These are phyloP conservation scores for Aspidapion aeneum DNA, from an alignment of 2,888 invertebrate genomes.

Conservation along the genomic window DNA sequence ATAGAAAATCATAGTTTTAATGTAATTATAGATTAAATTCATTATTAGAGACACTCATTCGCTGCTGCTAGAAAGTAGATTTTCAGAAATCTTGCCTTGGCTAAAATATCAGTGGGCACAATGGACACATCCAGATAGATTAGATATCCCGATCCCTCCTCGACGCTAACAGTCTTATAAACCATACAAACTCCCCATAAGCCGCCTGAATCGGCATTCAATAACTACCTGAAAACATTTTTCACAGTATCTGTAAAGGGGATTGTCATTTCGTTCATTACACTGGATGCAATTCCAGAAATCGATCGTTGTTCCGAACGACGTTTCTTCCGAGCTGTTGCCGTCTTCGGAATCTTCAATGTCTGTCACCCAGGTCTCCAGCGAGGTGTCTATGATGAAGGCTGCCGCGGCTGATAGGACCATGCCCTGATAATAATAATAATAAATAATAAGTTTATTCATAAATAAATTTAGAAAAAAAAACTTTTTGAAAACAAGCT, in stretches of 20 bases:
- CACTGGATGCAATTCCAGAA: conserved; percentile 66
- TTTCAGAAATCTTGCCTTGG: too few species aligned
- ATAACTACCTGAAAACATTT: conserved; percentile 62
- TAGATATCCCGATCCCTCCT: not conserved
- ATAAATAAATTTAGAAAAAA: too few species aligned
- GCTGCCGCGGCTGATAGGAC: conserved; percentile 40
- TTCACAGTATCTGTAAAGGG: conserved; percentile 64
- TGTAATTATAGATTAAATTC: too few species aligned
- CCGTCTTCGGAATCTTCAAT: conserved; percentile 43
- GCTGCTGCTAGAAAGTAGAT: too few species aligned
- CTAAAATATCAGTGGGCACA: too few species aligned
- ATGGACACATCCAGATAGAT: too few species aligned
- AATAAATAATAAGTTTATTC: conserved; percentile 3
- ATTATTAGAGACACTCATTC: too few species aligned
- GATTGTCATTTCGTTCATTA: conserved; percentile 57
- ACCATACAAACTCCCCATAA: not conserved
- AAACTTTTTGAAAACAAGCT: too few species aligned
- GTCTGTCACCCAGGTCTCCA: conserved; percentile 44
- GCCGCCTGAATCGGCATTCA: not conserved
- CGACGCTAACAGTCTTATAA: not conserved
- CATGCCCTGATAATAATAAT: conserved; percentile 28
- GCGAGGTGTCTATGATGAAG: conserved; percentile 40
- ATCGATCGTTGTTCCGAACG: conserved; percentile 45
- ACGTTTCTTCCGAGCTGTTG: conserved; percentile 35
- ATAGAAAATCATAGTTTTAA: too few species aligned